phyloP scores from a whole-genome alignment of 2,797 vertebrate species.

The Cichlasoma orientale region DNA sequence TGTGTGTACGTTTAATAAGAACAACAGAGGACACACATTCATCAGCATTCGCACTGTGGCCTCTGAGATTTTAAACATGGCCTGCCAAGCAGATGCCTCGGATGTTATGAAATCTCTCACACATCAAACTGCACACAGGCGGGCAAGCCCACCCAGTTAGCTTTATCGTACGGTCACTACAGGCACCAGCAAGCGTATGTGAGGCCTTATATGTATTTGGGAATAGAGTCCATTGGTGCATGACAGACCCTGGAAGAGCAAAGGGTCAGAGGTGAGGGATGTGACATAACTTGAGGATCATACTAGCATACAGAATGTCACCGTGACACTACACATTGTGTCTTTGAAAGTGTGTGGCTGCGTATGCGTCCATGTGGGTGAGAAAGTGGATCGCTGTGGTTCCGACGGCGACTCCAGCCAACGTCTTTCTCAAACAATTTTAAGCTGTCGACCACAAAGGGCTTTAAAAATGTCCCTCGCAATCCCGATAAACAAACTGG shows the following conservation, averaged over 20 bases:
- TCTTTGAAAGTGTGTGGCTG: conserved; percentile 36
- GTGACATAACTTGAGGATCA: conserved; percentile 29
- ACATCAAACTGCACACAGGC: neutral
- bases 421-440: conserved; percentile 57
- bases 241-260: conserved; percentile 39
- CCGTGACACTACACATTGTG: conserved; percentile 19
- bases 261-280: conserved; percentile 52
- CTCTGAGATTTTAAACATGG: conserved; percentile 34
- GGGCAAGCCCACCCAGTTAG: conserved; percentile 19
- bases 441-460: conserved; percentile 49
- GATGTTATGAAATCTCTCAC: conserved; percentile 40
- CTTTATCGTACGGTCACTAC: conserved; percentile 37
- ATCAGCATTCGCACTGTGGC: conserved; percentile 10
- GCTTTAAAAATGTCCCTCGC: conserved; percentile 53
- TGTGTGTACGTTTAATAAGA: conserved; percentile 25
- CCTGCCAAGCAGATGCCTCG: conserved; percentile 11
- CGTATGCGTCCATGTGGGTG: conserved; percentile 63
- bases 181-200: conserved; percentile 23
- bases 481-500: conserved; percentile 63
- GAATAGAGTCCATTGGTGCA: conserved; percentile 19
- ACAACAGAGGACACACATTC: neutral
- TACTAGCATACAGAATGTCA: conserved; percentile 26
- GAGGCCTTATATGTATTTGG: conserved; percentile 42
- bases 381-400: conserved; percentile 62
- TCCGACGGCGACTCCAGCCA: conserved; percentile 47